Conservation (phyloP, 2,888 invertebrate genomes). For the Balanococcus diminutus region DNA sequence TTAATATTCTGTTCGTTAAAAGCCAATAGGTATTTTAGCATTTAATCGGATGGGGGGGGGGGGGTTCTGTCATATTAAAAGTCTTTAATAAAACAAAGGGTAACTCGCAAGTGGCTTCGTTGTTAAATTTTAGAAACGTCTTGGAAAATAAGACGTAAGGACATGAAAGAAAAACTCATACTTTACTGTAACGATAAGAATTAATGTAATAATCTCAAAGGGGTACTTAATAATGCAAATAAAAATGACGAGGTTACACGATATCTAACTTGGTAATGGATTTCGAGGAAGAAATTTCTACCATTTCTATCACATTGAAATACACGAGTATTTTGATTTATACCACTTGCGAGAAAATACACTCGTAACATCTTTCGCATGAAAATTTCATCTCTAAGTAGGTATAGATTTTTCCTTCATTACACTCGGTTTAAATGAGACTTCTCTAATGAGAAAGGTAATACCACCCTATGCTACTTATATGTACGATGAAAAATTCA, state of each 20-base stretch:
- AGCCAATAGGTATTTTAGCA: no score
- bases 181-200: background rate
- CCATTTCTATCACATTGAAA: background rate
- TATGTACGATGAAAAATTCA: background rate
- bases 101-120: background rate
- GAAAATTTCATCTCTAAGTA: background rate
- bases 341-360: background rate
- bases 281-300: background rate
- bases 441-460: background rate
- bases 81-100: background rate
- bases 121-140: background rate
- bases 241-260: background rate
- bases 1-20: no score
- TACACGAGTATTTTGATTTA: background rate
- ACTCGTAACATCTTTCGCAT: background rate
- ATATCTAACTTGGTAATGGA: slow-evolving; percentile 7
- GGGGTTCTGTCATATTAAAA: background rate
- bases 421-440: background rate
- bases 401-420: background rate
- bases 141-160: background rate
- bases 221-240: background rate
- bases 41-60: no score
- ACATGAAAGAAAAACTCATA: background rate
- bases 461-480: background rate
- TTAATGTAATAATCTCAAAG: background rate